Percentiles rank a stretch among this genome's conserved stretches.
These are phyloP conservation scores for Poecilia wingei DNA, from an alignment of 2,797 vertebrate species.

Conservation along the genomic window DNA sequence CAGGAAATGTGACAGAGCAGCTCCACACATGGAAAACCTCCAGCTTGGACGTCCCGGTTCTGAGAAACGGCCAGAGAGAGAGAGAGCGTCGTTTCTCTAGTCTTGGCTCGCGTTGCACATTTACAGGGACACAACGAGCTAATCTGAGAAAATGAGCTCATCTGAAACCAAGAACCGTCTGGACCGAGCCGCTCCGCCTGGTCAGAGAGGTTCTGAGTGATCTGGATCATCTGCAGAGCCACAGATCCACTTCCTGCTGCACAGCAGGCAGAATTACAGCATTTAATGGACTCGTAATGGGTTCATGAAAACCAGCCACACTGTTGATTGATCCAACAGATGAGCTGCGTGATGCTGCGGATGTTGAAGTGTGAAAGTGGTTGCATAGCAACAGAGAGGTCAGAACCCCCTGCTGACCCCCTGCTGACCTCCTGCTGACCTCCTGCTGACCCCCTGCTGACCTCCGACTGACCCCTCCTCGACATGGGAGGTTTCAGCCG, in stretches of 20 bases:
- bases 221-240: slow-evolving; percentile 55
- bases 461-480: background rate
- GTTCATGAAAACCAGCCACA: slow-evolving; percentile 35
- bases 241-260: slow-evolving; percentile 60
- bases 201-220: slow-evolving; percentile 59
- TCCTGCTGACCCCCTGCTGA: background rate
- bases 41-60: slow-evolving; percentile 4
- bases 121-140: slow-evolving; percentile 10
- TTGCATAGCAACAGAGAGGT: background rate
- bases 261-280: background rate
- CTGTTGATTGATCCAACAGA: background rate
- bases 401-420: background rate
- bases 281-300: slow-evolving; percentile 31
- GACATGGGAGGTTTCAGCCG: background rate
- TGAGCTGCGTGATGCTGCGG: background rate
- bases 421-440: background rate
- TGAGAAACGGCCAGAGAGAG: background rate
- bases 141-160: slow-evolving; percentile 11
- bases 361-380: background rate
- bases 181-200: slow-evolving; percentile 23
- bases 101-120: background rate
- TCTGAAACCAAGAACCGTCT: background rate
- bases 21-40: background rate
- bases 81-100: background rate
- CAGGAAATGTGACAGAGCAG: slow-evolving; percentile 3